phyloP scores from a whole-genome alignment of 2,113 vertebrate genomes.

The Trogon melanurus region DNA sequence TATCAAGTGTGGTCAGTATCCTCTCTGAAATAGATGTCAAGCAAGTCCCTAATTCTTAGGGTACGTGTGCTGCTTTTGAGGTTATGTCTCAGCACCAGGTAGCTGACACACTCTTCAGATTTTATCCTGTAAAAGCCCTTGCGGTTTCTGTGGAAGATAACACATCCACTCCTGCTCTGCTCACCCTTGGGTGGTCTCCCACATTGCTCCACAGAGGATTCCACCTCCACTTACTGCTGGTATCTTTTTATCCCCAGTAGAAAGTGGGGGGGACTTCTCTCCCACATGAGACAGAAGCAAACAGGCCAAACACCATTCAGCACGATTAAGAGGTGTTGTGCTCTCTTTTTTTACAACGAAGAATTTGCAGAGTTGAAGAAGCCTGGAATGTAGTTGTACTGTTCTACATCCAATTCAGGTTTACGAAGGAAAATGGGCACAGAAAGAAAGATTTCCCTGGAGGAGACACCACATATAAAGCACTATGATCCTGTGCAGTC shows the following conservation, averaged over 20 bases:
- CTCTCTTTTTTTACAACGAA: background rate
- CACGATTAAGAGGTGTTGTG: background rate
- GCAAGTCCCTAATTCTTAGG: background rate
- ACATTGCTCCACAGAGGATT: background rate
- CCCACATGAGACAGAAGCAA: background rate
- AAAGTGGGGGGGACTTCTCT: background rate
- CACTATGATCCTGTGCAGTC: background rate
- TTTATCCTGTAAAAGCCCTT: background rate
- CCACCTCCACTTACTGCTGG: background rate
- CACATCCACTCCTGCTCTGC: background rate
- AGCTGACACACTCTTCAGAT: background rate
- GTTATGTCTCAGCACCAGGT: background rate
- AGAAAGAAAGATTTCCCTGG: background rate
- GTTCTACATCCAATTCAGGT: background rate
- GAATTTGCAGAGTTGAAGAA: background rate
- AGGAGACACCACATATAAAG: background rate
- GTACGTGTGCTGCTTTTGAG: background rate
- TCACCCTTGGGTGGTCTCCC: background rate
- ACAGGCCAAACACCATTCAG: background rate
- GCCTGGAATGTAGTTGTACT: background rate
- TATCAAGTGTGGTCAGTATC: background rate
- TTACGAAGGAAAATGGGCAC: background rate
- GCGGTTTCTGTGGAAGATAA: background rate
- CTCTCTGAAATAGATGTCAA: background rate
- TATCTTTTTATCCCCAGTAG: background rate